These are phyloP conservation scores for Drepana falcataria DNA, from an alignment of 2,888 invertebrate genomes.

Conservation along the genomic window DNA sequence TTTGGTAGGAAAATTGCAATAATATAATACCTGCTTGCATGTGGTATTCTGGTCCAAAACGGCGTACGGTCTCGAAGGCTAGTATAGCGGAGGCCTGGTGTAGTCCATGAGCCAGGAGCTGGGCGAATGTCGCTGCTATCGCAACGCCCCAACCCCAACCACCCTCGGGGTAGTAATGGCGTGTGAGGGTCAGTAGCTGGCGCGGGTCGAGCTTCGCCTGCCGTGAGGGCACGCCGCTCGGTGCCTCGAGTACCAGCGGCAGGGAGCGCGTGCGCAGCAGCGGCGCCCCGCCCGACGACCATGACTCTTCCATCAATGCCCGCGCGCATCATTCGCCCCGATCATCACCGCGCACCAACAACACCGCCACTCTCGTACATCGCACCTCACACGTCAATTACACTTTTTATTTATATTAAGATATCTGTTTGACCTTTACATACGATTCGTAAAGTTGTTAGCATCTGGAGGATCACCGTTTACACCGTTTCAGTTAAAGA, in stretches of 20 bases:
- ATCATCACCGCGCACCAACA: conserved; percentile 58
- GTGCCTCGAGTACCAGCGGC: conserved; percentile 80
- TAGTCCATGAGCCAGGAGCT: conserved; percentile 86
- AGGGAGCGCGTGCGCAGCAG: conserved; percentile 83
- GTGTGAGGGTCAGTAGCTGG: conserved; percentile 82
- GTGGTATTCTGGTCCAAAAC: conserved; percentile 79
- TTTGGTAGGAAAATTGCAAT: no score
- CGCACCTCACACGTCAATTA: conserved; percentile 46
- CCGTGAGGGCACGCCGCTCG: conserved; percentile 67
- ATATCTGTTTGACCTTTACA: conserved; percentile 7
- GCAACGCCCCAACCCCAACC: conserved; percentile 93
- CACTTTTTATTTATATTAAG: conserved; percentile 1
- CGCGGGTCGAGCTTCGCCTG: conserved; percentile 74
- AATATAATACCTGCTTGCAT: conserved; percentile 81
- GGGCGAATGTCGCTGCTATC: conserved; percentile 83
- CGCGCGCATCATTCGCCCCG: conserved; percentile 66
- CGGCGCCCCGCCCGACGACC: conserved; percentile 78
- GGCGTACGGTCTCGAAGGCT: conserved; percentile 76
- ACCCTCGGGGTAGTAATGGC: conserved; percentile 92
- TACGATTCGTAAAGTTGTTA: background rate
- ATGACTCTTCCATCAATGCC: conserved; percentile 77
- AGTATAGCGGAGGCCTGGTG: conserved; percentile 83
- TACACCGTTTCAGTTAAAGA: background rate
- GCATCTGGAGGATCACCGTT: conserved; percentile 18
- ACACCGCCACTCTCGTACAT: conserved; percentile 48